A percentile compares a stretch with the other conserved stretches of the same genome.
These are phyloP conservation scores for Petrosia ficiformis DNA, from an alignment of 37 sponge, comb jelly and placozoan species.

Conservation along the genomic window DNA sequence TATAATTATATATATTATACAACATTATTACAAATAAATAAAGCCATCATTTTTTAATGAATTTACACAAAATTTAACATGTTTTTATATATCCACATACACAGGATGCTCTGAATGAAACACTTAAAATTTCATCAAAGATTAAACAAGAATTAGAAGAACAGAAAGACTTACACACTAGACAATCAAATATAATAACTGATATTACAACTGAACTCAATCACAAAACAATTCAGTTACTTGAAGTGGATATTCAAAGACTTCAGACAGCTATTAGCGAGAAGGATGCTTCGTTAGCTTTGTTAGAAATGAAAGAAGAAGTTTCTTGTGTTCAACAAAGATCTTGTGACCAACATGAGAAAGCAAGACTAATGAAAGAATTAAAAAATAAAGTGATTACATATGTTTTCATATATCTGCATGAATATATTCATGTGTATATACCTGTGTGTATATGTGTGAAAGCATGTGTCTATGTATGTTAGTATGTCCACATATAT, in stretches of 20 bases:
- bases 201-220: background rate
- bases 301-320: constrained; percentile 14
- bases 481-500: no score
- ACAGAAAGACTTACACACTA: background rate
- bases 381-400: constrained; percentile 28
- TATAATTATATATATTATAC: no score
- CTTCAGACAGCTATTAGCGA: constrained; percentile 25
- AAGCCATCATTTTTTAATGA: no score
- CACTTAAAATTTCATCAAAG: background rate
- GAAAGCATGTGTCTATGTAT: no score
- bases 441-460: background rate
- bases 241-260: constrained; percentile 15
- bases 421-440: background rate
- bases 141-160: background rate
- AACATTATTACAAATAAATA: no score
- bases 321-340: background rate
- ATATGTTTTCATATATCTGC: no score
- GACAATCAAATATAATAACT: background rate
- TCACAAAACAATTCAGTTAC: background rate
- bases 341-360: constrained; percentile 7
- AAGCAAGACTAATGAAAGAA: constrained; percentile 12
- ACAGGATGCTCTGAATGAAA: background rate
- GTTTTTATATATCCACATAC: no score
- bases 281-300: constrained; percentile 35
- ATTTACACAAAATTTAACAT: no score